Conservation (phyloP, 2,113 vertebrate genomes). For the Eretmochelys imbricata region DNA sequence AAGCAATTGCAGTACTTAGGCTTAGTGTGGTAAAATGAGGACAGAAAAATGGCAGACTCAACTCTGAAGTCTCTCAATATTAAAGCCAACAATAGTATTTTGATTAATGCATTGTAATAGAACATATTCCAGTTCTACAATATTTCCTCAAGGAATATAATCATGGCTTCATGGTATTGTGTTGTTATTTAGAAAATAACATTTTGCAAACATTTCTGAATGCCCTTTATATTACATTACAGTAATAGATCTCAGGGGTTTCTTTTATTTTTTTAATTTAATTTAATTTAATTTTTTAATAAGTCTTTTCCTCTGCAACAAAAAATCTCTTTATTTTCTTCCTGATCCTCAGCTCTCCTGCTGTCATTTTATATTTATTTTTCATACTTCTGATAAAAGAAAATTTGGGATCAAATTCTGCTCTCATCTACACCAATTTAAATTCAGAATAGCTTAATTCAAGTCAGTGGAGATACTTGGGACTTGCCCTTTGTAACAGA, state of each 20-base stretch:
- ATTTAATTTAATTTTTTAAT: not conserved
- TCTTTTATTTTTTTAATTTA: not conserved
- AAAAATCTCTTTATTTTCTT: not conserved
- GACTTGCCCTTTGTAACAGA: not conserved
- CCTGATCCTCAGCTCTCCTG: not conserved
- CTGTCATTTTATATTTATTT: not conserved
- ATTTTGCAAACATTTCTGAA: not conserved
- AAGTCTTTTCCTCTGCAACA: not conserved
- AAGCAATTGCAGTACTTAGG: constrained; percentile 11
- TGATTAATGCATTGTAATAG: not conserved
- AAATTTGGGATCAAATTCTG: not conserved
- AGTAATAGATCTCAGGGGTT: not conserved
- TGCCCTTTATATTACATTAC: not conserved
- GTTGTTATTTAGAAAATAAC: not conserved
- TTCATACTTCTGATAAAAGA: not conserved
- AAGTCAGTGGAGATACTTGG: not conserved
- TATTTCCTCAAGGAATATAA: constrained; percentile 15
- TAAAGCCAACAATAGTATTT: not conserved
- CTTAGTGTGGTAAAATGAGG: constrained; percentile 17
- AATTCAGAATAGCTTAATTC: not conserved
- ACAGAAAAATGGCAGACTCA: constrained; percentile 23
- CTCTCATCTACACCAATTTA: not conserved
- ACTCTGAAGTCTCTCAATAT: not conserved
- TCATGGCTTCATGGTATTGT: not conserved
- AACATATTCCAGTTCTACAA: not conserved